Evolutionary conservation across 2,888 invertebrate genomes (phyloP), one percentile per base, ranked within the genome.

Genomic region (Abrostola tripartita): DNA sequence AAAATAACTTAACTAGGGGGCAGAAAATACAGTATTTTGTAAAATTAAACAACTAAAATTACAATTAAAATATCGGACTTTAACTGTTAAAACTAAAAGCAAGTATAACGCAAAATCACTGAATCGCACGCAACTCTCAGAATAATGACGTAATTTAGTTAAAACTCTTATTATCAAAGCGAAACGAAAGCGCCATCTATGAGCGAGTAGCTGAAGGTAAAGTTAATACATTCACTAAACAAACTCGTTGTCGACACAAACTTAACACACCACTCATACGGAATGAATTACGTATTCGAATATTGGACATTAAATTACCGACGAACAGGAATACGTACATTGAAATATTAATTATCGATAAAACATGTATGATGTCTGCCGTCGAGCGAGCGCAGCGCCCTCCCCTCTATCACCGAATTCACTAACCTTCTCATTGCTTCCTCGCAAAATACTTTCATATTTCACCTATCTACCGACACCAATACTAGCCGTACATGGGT

Each of bases 1-100:
- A 93, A 93, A 93, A 93, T 93, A 94, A 94, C 94, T 93, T 93
- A 94, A 92, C 92, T 91, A 92, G 87, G 90, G 89, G 91, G 93
- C 91, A 93, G 90, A 93, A 92, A 94, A 92, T 93, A 94, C 93
- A 93, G 84, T 93, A 92, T 90, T 92, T 93, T 91, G 92, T 92
- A 93, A 92, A 91, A 90, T 90, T 92, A 92, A 89, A 88, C 85
- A 88, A 89, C 90, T 93, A 90, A 90, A 88, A 87, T 88, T 92
- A 92, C 73, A 91, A 88, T 86, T 88, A 91, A 88, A 88, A 87
- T 91, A 92, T 90, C 91, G 92, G 92, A 92, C 91, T 92, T 92
- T 88, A 85, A 90, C 85, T 89, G 87, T 81, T 91, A 90, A 83
- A 90, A 84, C 90, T 92, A 93, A 91, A 92, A 92, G 91, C 91